Base-by-base conservation (phyloP, 2,113 vertebrate species). In the Protomyctophum bolini region DNA sequence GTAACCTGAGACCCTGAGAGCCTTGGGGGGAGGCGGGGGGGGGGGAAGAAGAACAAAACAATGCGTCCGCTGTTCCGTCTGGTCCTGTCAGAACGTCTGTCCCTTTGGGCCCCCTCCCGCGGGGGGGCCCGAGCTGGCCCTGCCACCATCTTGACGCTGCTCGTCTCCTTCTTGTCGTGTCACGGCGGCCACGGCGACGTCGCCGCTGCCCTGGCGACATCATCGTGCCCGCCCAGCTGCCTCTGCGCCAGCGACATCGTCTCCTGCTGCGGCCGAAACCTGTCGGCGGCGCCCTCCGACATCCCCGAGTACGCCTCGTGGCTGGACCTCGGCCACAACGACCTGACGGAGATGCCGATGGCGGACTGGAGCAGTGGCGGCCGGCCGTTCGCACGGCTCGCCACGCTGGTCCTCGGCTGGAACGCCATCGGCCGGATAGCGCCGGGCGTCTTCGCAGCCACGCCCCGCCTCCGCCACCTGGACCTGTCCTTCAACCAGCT, bases 401-500 rank as follows among this genome's bases (percentile, higher is more conserved):
- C 90, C 48, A 84, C 91, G 3, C 85, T 96, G 64, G 87, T 95
- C 76, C 65, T 96, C 58, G 87, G 88, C 84, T 90, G 93, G 76
- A 96, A 96, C 60, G 85, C 76, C 50, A 92, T 96, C 51, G 89
- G 65, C 62, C 83, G 68, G 59, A 92, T 96, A 51, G 87, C 88
- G 9, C 56, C 73, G 45, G 90, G 92, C 2, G 86, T 92, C 68
- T 96, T 96, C 75, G 77, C 87, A 54, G 66, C 73, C n/a, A 90
- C 75, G 0, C 93, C 92, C 0, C 89, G 90, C 68, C 87, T 96
- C 48, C 91, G 86, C 54, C 92, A 94, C 64, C 83, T 95, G 28
- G 95, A 96, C 77, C 89, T 96, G 62, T 96, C 95, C 0, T 95
- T 93, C 75, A 96, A 96, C 88, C 85, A 50, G 56, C 77, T 96